These are phyloP conservation scores for Habropoda laboriosa DNA, from an alignment of 1,140 invertebrate genomes.

Conservation along the genomic window DNA sequence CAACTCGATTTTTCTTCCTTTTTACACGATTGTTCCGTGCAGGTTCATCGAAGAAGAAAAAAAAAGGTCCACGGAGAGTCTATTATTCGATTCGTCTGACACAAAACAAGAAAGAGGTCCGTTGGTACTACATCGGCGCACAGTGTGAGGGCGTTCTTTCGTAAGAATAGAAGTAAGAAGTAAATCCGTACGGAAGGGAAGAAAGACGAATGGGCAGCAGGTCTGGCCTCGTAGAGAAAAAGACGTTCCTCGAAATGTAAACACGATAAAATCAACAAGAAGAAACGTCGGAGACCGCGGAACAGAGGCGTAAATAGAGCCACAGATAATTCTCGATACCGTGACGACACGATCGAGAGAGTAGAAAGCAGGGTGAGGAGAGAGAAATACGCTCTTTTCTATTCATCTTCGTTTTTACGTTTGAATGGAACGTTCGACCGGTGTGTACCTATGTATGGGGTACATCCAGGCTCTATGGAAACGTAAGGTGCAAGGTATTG, in stretches of 20 bases:
- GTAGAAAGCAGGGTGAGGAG: slow-evolving; percentile 17
- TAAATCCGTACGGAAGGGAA: slow-evolving; percentile 49
- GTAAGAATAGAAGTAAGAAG: slow-evolving; percentile 48
- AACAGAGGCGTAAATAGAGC: slow-evolving; percentile 37
- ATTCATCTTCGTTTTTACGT: slow-evolving; percentile 56
- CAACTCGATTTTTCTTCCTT: not conserved
- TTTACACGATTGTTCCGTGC: not conserved
- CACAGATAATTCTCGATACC: slow-evolving; percentile 73
- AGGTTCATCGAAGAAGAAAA: slow-evolving; percentile 2
- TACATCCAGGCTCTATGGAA: slow-evolving; percentile 54
- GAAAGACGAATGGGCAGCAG: slow-evolving; percentile 46
- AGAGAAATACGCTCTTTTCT: slow-evolving; percentile 49
- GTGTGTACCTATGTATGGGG: slow-evolving; percentile 21
- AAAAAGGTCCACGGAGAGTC: slow-evolving; percentile 30
- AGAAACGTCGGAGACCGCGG: slow-evolving; percentile 16
- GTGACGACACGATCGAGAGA: slow-evolving; percentile 70
- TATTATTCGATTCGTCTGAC: slow-evolving; percentile 56
- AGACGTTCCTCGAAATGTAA: slow-evolving; percentile 68
- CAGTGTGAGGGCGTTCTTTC: slow-evolving; percentile 43
- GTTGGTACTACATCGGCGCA: not conserved
- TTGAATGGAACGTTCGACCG: slow-evolving; percentile 68
- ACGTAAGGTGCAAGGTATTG: slow-evolving; percentile 78
- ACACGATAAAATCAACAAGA: slow-evolving; percentile 77
- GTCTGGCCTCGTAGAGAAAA: slow-evolving; percentile 40
- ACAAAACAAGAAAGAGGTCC: slow-evolving; percentile 47